Percentiles rank a stretch among this genome's conserved stretches.
phyloP scores from a whole-genome alignment of 2,888 invertebrate genomes.

The Trichacis sp. region DNA sequence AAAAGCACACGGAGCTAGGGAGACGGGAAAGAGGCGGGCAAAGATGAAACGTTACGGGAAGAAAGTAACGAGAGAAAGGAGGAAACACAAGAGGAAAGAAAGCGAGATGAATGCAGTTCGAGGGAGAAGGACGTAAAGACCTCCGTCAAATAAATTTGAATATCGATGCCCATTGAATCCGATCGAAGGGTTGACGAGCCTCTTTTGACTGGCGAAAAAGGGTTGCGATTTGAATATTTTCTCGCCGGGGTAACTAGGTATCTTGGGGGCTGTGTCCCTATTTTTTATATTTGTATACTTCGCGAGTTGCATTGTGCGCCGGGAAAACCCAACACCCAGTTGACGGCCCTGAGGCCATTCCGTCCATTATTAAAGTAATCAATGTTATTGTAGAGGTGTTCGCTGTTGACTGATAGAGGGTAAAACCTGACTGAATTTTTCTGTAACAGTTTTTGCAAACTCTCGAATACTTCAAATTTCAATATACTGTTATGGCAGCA shows the following conservation, averaged over 20 bases:
- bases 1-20: conserved; percentile 24
- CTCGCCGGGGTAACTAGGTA: conserved; percentile 67
- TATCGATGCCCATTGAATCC: conserved; percentile 69
- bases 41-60: conserved; percentile 37
- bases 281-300: conserved; percentile 66
- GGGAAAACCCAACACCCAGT: conserved; percentile 66
- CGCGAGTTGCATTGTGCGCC: conserved; percentile 58
- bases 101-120: conserved; percentile 15
- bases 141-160: conserved; percentile 69
- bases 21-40: conserved; percentile 24
- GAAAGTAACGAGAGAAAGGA: conserved; percentile 35
- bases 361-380: conserved; percentile 67
- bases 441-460: background rate
- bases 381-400: conserved; percentile 65
- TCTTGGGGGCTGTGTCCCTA: conserved; percentile 54
- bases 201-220: conserved; percentile 55
- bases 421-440: conserved; percentile 12
- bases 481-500: background rate
- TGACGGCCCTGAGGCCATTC: conserved; percentile 64
- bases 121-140: conserved; percentile 46
- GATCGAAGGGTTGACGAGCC: conserved; percentile 66
- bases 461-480: no score
- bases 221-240: conserved; percentile 69
- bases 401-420: conserved; percentile 56
- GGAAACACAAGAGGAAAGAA: conserved; percentile 10